A percentile compares a stretch with the other conserved stretches of the same genome.
These are phyloP conservation scores for Phylloscopus collybita DNA, from an alignment of 2,797 vertebrate genomes.

Conservation along the genomic window DNA sequence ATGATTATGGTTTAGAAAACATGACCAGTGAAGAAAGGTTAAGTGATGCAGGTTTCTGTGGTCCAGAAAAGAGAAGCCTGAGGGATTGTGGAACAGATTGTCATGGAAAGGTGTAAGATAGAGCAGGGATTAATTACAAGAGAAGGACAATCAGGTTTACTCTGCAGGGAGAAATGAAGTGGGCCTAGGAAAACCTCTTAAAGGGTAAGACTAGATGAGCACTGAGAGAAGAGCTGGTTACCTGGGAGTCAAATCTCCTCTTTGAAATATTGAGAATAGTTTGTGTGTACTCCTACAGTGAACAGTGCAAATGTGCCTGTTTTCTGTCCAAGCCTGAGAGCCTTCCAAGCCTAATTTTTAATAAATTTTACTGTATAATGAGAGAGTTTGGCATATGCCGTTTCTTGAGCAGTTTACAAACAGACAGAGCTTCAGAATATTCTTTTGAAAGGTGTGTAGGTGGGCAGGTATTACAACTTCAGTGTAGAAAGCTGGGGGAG, in stretches of 20 bases:
- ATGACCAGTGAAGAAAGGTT: neutral
- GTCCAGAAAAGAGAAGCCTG: neutral
- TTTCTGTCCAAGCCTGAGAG: neutral
- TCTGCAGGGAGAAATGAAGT: neutral
- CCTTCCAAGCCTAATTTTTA: neutral
- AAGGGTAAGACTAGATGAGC: neutral
- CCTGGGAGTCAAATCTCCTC: neutral
- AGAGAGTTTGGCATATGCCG: neutral
- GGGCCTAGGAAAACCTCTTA: neutral
- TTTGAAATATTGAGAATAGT: neutral
- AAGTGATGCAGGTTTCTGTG: neutral
- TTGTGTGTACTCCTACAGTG: neutral
- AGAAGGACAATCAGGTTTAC: neutral
- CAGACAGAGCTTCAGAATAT: neutral
- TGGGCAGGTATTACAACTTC: constrained; percentile 35
- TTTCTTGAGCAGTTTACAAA: constrained; percentile 9
- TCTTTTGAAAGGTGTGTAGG: constrained; percentile 15
- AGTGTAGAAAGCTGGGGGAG: neutral
- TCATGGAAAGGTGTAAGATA: neutral
- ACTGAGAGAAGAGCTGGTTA: neutral
- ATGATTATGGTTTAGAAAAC: neutral
- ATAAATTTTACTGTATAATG: neutral
- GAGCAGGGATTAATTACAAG: neutral
- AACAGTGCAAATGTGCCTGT: neutral
- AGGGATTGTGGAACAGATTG: neutral